Conservation (phyloP, 1,140 invertebrate genomes). For the Drosophila sproati region DNA sequence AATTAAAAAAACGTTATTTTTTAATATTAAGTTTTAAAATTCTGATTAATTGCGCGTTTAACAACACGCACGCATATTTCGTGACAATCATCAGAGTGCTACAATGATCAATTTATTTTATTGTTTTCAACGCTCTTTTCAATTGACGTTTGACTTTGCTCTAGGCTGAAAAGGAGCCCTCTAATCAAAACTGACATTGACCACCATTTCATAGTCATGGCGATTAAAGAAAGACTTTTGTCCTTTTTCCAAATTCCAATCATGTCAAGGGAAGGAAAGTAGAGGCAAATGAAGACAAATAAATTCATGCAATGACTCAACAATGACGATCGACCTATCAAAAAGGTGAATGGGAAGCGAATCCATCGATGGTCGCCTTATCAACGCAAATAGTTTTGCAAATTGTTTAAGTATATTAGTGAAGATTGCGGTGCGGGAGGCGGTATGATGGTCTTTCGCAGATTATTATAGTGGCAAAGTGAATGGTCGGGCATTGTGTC, state of each 20-base stretch:
- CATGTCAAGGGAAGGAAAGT: conserved; percentile 26
- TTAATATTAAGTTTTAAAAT: background rate
- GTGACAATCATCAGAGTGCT: background rate
- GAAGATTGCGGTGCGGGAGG: background rate
- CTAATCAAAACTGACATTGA: background rate
- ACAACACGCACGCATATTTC: too few relatives aligned
- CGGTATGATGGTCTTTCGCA: too few relatives aligned
- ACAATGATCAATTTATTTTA: background rate
- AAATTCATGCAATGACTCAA: conserved; percentile 32
- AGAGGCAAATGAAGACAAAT: background rate
- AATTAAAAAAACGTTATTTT: background rate
- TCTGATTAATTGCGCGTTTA: background rate
- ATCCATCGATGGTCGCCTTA: conserved; percentile 12
- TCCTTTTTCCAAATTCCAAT: conserved; percentile 60
- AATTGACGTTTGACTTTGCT: background rate
- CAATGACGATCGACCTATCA: conserved; percentile 45
- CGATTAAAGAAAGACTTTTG: conserved; percentile 52
- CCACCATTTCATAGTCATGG: conserved; percentile 27
- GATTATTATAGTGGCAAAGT: too few relatives aligned
- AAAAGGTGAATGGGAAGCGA: conserved; percentile 19
- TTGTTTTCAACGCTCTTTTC: background rate
- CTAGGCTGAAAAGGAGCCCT: background rate
- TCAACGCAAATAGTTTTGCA: conserved; percentile 31
- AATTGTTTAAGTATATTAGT: conserved; percentile 67
- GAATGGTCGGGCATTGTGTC: conserved; percentile 3